Evolutionary conservation across 2,888 invertebrate species (phyloP), one percentile per base, ranked within the genome.

Genomic region (Eupithecia centaureata): DNA sequence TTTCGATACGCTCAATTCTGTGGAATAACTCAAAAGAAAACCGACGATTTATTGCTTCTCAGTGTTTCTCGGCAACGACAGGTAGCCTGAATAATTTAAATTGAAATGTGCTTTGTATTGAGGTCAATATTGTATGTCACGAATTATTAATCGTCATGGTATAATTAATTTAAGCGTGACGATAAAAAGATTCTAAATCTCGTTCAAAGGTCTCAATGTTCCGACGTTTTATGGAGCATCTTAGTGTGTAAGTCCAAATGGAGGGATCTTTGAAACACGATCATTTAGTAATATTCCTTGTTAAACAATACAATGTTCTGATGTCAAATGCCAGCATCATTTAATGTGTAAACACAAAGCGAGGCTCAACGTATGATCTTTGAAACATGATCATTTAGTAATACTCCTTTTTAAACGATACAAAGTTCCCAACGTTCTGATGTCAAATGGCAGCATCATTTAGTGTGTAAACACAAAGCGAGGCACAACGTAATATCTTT

Each of bases 371-470:
- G 77, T 76, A 78, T 81, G 81, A 82, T 80, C 79, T 80, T 81
- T 76, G 78, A 85, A 80, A 80, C 88, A 86, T 83, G 86, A 86
- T 78, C 71, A 79, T 90, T 89, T 85, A 79, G 88, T n/a, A n/a
- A n/a, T n/a, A n/a, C n/a, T n/a, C n/a, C n/a, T n/a, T n/a, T n/a
- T n/a, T n/a, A n/a, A n/a, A n/a, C n/a, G n/a, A n/a, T n/a, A n/a
- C n/a, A n/a, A n/a, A n/a, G n/a, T n/a, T n/a, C n/a, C n/a, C n/a
- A n/a, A n/a, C n/a, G n/a, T n/a, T n/a, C n/a, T n/a, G n/a, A n/a
- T n/a, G n/a, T n/a, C n/a, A n/a, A n/a, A n/a, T n/a, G n/a, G n/a
- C n/a, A 63, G n/a, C n/a, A n/a, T n/a, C n/a, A n/a, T n/a, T n/a
- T n/a, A n/a, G n/a, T n/a, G n/a, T n/a, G n/a, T n/a, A n/a, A n/a